phyloP scores from a whole-genome alignment of 2,113 vertebrate species.

The Blennius ocellaris region DNA sequence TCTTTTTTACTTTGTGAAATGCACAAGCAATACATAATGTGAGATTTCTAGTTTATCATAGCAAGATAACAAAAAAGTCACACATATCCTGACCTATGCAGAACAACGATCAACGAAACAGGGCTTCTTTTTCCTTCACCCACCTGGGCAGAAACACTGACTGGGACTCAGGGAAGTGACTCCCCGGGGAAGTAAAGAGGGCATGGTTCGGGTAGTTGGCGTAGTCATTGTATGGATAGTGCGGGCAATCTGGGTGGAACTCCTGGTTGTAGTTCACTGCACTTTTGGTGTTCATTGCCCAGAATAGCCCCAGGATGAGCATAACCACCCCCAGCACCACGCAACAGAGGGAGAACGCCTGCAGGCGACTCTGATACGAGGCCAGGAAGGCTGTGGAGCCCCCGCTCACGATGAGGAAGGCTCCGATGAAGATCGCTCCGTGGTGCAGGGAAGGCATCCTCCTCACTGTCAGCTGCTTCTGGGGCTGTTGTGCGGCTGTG shows the following conservation, averaged over 20 bases:
- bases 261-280: slow-evolving; percentile 71
- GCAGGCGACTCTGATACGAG: slow-evolving; percentile 79
- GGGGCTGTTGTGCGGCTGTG: slow-evolving; percentile 44
- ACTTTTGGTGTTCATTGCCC: slow-evolving; percentile 84
- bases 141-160: slow-evolving; percentile 83
- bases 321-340: slow-evolving; percentile 85
- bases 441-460: slow-evolving; percentile 86
- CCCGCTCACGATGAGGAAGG: slow-evolving; percentile 84
- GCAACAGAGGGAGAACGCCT: slow-evolving; percentile 86
- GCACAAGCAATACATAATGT: no score
- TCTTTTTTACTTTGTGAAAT: no score
- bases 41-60: slow-evolving; percentile 5
- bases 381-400: slow-evolving; percentile 84
- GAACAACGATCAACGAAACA: not conserved
- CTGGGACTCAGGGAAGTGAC: slow-evolving; percentile 83
- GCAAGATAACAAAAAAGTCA: not conserved
- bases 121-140: slow-evolving; percentile 20
- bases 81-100: not conserved
- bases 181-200: slow-evolving; percentile 78
- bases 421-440: slow-evolving; percentile 83
- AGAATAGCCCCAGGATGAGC: slow-evolving; percentile 85
- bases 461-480: slow-evolving; percentile 31
- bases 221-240: slow-evolving; percentile 78
- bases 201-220: slow-evolving; percentile 78
- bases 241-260: slow-evolving; percentile 72